Evolutionary conservation across 2,888 invertebrate species (phyloP), one percentile per base, ranked within the genome.

Genomic region (Sialis lutaria): DNA sequence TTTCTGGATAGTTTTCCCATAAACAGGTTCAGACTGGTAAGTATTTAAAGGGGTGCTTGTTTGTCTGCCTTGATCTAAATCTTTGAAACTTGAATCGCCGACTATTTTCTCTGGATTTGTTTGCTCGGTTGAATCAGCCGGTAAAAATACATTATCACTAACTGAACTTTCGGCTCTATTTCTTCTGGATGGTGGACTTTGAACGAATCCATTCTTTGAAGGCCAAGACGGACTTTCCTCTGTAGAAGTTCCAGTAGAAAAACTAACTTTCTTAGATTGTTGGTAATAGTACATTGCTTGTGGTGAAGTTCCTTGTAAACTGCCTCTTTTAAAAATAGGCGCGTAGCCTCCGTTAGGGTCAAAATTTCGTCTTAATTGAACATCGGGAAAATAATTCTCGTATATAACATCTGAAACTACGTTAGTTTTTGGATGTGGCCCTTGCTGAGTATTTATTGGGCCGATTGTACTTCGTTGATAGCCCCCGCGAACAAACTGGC

Each of bases 251-350:
- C 63, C 67, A 22, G 22, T 22, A 4, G 65, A 65, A 52, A 73
- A 73, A 52, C 72, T 72, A 1, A 73, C 73, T 48, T 69, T 66
- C 49, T 73, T 71, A 8, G 66, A 64, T 2, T 61, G 60, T 34
- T 60, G 56, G 56, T 59, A 12, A 51, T 58, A 37, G 35, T 50
- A 46, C 6, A 49, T 39, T 47, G 48, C 6, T n/a, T 48, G 48
- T 5, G 49, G 50, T 3, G 61, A 58, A 45, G 60, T 61, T 39
- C 59, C 58, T 4, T 64, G 61, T 40, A 73, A 58, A 53, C 72
- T 73, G 2, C 73, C 70, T n/a, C 72, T 55, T 55, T 67, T 67
- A 47, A 73, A 72, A 48, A 73, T 73, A 2, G 73, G 72, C 6
- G 59, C 48, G 39, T 49, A 50, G 7, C 48, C 45, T 22, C 46